A percentile compares a stretch with the other conserved stretches of the same genome.
Conservation (phyloP, 2,113 vertebrate species). For the Hippocampus comes region DNA sequence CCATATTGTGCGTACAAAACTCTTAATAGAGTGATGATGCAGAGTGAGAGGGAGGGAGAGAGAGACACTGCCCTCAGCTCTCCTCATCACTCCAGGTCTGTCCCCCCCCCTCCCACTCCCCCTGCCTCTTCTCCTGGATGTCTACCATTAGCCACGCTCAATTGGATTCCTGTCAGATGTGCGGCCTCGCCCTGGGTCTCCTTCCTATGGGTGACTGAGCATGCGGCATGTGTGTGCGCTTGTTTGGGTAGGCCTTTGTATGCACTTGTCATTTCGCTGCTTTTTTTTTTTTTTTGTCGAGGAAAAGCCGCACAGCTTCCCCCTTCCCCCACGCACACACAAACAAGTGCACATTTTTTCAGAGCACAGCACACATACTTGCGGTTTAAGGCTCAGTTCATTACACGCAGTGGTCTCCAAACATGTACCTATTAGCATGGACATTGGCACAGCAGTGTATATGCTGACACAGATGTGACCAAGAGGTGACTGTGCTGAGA, state of each 20-base stretch:
- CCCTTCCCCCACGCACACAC: constrained; percentile 16
- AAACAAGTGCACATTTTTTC: constrained; percentile 36
- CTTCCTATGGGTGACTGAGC: constrained; percentile 71
- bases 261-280: constrained; percentile 22
- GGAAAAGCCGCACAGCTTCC: constrained; percentile 31
- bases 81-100: constrained; percentile 64
- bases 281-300: background rate
- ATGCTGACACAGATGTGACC: constrained; percentile 65
- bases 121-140: constrained; percentile 66
- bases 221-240: constrained; percentile 44
- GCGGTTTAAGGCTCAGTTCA: constrained; percentile 41
- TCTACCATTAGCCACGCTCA: constrained; percentile 72
- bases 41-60: background rate
- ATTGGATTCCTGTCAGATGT: constrained; percentile 75
- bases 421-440: constrained; percentile 50
- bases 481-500: constrained; percentile 51
- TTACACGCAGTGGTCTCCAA: constrained; percentile 34
- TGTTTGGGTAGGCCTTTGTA: constrained; percentile 21
- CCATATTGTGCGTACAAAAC: background rate
- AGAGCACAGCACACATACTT: constrained; percentile 16
- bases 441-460: constrained; percentile 51
- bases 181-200: constrained; percentile 67
- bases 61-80: constrained; percentile 54
- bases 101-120: constrained; percentile 39
- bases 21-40: constrained; percentile 1